Percentiles rank a stretch among this genome's conserved stretches.
Conservation (phyloP, 2,888 invertebrate species). For the Globia sparganii region DNA sequence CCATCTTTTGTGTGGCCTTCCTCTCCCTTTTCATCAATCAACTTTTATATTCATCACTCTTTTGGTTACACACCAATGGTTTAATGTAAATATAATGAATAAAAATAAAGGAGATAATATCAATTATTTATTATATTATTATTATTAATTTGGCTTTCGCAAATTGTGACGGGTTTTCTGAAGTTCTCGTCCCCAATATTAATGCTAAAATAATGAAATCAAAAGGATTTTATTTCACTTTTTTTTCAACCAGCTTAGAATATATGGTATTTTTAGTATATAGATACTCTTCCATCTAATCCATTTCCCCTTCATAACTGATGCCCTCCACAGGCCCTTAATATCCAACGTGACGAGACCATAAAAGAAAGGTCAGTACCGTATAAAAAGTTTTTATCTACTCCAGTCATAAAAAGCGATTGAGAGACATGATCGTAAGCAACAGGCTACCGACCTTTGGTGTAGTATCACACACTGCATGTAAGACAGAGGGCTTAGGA, state of each 20-base stretch:
- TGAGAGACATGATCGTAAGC: constrained; percentile 48
- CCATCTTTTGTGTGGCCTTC: too few species aligned
- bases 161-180: background rate
- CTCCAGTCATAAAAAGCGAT: constrained; percentile 56
- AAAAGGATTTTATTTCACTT: constrained; percentile 1
- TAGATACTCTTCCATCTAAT: constrained; percentile 29
- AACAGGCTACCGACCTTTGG: constrained; percentile 44
- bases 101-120: background rate
- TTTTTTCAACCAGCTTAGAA: background rate
- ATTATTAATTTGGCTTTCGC: too few species aligned
- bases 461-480: constrained; percentile 2
- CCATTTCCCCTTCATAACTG: constrained; percentile 53
- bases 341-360: constrained; percentile 50
- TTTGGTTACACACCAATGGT: too few species aligned
- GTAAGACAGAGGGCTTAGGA: background rate
- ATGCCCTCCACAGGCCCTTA: constrained; percentile 34
- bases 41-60: background rate
- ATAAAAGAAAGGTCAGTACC: constrained; percentile 61
- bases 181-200: background rate
- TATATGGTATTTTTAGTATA: background rate
- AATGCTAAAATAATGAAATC: background rate
- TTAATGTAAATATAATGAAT: too few species aligned
- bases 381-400: constrained; percentile 59
- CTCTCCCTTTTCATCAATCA: too few species aligned
- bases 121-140: too few species aligned